phyloP scores from a whole-genome alignment of 1,140 invertebrate genomes.

The Stratiolaelaps scimitus region DNA sequence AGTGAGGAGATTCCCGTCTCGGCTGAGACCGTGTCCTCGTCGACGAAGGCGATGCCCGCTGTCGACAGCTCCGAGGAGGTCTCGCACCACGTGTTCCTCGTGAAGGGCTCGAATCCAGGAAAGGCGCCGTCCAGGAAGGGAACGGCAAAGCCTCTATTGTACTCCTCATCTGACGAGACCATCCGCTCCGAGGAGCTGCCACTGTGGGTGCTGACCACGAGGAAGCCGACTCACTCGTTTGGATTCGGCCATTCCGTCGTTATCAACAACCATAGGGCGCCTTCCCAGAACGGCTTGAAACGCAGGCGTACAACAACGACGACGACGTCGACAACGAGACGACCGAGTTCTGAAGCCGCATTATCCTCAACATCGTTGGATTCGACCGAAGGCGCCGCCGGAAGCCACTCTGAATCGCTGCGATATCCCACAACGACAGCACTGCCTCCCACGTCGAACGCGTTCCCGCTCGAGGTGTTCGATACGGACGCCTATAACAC shows the following conservation, averaged over 20 bases:
- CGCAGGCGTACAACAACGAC: conserved; percentile 12
- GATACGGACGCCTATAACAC: conserved; percentile 19
- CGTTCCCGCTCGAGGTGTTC: conserved; percentile 19
- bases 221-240: conserved; percentile 27
- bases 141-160: conserved; percentile 8
- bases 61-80: conserved; percentile 13
- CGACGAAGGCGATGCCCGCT: neutral
- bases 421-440: conserved; percentile 1
- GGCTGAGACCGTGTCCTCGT: neutral
- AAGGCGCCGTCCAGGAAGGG: neutral
- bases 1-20: conserved; percentile 20
- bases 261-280: conserved; percentile 28
- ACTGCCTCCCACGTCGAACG: neutral
- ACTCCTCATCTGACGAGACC: conserved; percentile 23
- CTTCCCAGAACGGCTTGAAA: conserved; percentile 25
- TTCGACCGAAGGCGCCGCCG: neutral
- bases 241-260: conserved; percentile 27
- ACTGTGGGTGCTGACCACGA: conserved; percentile 26
- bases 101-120: neutral
- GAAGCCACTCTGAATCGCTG: neutral
- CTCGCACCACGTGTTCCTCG: neutral
- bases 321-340: conserved; percentile 18
- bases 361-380: too few relatives aligned
- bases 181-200: conserved; percentile 22
- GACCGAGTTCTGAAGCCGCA: neutral